Evolutionary conservation across 1,140 invertebrate genomes (phyloP), one percentile per base, ranked within the genome.

Genomic region (Rhagoletis pomonella): DNA sequence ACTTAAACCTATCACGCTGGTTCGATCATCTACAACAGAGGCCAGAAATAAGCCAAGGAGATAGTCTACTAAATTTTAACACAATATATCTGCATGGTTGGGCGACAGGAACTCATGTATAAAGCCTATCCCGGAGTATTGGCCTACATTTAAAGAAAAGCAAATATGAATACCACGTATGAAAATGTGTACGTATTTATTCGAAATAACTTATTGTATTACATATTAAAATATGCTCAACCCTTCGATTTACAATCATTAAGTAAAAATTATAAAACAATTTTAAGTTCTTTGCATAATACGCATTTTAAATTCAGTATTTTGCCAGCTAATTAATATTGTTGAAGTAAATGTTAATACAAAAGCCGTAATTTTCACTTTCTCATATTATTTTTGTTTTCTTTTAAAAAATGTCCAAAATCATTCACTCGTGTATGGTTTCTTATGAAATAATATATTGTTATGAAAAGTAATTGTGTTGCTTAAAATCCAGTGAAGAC

Each of bases 1-100:
- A 94, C 85, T 87, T 95, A n/a, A 94, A 96, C 89, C 91, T 96
- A 0, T 96, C 95, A 4, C 93, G 95, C 88, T 96, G 95, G 95
- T 96, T 95, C 89, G 95, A 96, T 89, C 95, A 96, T 90, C 91
- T 96, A 88, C 95, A 96, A 88, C 94, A 96, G 89, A 94, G 95
- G 88, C 91, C 93, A 7, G 93, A 94, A 89, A 90, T 95, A 50
- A 92, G 95, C 73, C 94, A 95, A 87, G 94, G 94, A 86, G 93
- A 95, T 88, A 91, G 94, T 60, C 47, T 95, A 17, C 93, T 96
- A 29, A 94, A 95, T 90, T 96, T 96, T 67, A 93, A 93, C 55
- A 94, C 94, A 5, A 94, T 93, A 89, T 94, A 94, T 90, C 90
- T 94, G 87, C 92, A 92, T 87, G 93, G 90, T 89, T 91, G 93